Evolutionary conservation across 2,888 invertebrate genomes (phyloP), one percentile per base, ranked within the genome.

Genomic region (Drosophila mimica): DNA sequence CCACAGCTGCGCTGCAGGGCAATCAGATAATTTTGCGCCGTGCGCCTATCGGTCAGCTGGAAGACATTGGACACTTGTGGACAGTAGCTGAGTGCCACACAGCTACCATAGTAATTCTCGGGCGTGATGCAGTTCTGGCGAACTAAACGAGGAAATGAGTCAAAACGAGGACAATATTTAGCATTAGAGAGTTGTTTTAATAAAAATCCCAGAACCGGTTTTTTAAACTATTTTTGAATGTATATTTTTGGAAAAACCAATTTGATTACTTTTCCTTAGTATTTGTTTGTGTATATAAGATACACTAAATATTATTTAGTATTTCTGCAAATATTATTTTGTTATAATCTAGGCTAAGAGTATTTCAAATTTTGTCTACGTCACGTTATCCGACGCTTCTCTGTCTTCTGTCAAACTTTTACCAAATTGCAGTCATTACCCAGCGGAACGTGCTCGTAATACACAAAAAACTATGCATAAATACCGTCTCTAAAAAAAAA

Each of bases 51-150:
- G 38, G 81, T 75, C 25, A 73, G 64, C 60, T 86, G 82, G 61
- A 91, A 92, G 2, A 91, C 75, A 68, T 91, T 87, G 20, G 82
- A 79, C 43, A 92, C 88, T 58, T 90, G 87, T 9, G 92, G 92
- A 53, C 93, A 93, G 68, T 82, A 85, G 57, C 70, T 88, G 9
- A 93, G 76, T 3, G 76, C 61, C 51, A 92, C 88, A 75, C 93
- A 93, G 25, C 76, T 80, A 5, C 93, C 93, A 64, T 90, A 85
- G 54, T 88, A 88, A 30, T 91, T 91, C 74, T 92, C 92, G 8
- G 93, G 92, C 1, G 92, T 91, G 15, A 90, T 73, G 76, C 93
- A 93, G 60, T 85, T 80, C 76, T 84, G 85, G 0, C 91, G 82
- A 62, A 63, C 87, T 87, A 33, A 33, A 33, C 53, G 17, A 17